Evolutionary conservation across 1,140 invertebrate species (phyloP), one percentile per base, ranked within the genome.

Genomic region (Hycleus cichorii): DNA sequence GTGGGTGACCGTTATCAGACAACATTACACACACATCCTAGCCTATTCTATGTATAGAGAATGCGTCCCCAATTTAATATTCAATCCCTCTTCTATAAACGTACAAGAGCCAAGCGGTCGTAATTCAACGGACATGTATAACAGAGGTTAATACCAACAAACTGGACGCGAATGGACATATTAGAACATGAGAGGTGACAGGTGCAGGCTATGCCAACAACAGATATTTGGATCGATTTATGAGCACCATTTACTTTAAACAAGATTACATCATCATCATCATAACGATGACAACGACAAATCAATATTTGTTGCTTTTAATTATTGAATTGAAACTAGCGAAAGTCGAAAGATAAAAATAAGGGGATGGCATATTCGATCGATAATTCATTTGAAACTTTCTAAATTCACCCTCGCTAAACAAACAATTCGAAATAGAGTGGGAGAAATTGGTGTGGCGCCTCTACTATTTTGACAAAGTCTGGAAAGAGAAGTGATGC

Each of bases 201-300:
- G 57, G 57, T 58, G 57, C 46, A 58, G 57, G 11, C 49, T 38
- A 49, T 58, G 49, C 57, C 43, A 53, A 11, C 40, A 42, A 58
- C 56, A 58, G 56, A 58, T 58, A 58, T 51, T 32, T 51, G 49
- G 43, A 52, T 53, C 57, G 47, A 58, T 58, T 58, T 58, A 58
- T 58, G 57, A 48, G 42, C 27, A 47, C 11, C 56, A 57, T 57
- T 32, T 57, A 57, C 56, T 49, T 47, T 40, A 6, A 46, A 47
- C 32, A 7, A 55, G 39, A 55, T 55, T 55, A 55, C 44, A 44
- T 55, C 52, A 55, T 55, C 47, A 46, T 44, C 52, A 55, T 32
- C 8, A 46, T 11, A 26, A 8, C 44, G 11, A 24, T 32, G 18
- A 46, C 44, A 26, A 8, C 44, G 11, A 24, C 44, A 46, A n/a